These are phyloP conservation scores for Rattus rattus DNA, from an alignment of 2,113 vertebrate species.

Conservation along the genomic window DNA sequence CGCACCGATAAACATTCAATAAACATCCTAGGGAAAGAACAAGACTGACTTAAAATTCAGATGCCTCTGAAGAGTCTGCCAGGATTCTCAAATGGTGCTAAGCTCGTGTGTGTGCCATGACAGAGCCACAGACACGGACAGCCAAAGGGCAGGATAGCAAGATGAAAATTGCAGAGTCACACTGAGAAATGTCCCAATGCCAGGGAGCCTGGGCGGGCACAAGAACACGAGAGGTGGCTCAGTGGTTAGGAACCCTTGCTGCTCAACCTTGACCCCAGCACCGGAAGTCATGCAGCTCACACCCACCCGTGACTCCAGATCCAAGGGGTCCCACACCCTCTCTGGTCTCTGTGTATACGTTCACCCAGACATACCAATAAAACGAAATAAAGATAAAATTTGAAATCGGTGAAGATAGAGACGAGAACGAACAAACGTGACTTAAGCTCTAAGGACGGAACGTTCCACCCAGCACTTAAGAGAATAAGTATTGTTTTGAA, in stretches of 20 bases:
- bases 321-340: neutral
- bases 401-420: neutral
- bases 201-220: neutral
- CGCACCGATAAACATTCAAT: neutral
- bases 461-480: neutral
- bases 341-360: neutral
- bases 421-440: neutral
- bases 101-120: neutral
- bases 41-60: conserved; percentile 17
- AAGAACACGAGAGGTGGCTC: neutral
- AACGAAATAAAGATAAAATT: neutral
- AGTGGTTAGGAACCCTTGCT: neutral
- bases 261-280: neutral
- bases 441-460: neutral
- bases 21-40: neutral
- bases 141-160: neutral
- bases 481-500: neutral
- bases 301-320: neutral
- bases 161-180: neutral
- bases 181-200: neutral
- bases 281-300: neutral
- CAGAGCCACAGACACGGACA: neutral
- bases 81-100: conserved; percentile 24
- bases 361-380: neutral
- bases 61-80: neutral